Evolutionary conservation across 2,888 invertebrate species (phyloP), one percentile per base, ranked within the genome.

Genomic region (Ametastegia equiseti): DNA sequence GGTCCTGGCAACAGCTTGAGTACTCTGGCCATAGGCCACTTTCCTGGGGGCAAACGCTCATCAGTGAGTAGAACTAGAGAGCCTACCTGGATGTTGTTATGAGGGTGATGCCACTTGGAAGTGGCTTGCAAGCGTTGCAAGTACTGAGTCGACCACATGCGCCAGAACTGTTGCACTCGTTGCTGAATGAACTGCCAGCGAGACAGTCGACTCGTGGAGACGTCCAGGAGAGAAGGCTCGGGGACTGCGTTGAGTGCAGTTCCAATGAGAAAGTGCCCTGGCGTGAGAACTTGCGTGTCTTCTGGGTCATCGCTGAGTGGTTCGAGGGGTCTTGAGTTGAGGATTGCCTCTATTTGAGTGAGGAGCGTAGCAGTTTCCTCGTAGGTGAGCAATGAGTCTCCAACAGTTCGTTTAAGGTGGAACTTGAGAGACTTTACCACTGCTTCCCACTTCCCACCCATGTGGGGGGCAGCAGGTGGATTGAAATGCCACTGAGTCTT

Each of bases 401-500:
- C 85, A 2, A 86, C 81, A 5, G 85, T 78, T 42, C 84, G 81
- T 5, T 73, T 80, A 13, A 88, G 50, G 80, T 87, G 87, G 75
- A 78, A 80, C 77, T 89, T 88, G 0, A 85, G 80, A 1, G 86
- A 85, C 47, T 86, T 86, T 0, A 89, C 84, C 1, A 85, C 86
- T 9, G 86, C 84, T 71, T 89, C 88, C 87, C 86, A 87, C 13
- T 88, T 78, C 6, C 88, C 88, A 2, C 88, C 88, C 50, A 86
- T 86, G 65, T 87, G 85, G 0, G 86, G 87, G 4, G 86, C 83
- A 6, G 60, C 60, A 7, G 88, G 85, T 13, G 88, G 87, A 39
- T 85, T 86, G 80, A 87, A 89, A 19, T 84, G 79, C 88, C 88
- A 88, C 6, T 77, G 2, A 13, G 84, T 86, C 1, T 84, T 85